Evolutionary conservation across 2,888 invertebrate species (phyloP), one percentile per base, ranked within the genome.

Genomic region (Apantesis nais): DNA sequence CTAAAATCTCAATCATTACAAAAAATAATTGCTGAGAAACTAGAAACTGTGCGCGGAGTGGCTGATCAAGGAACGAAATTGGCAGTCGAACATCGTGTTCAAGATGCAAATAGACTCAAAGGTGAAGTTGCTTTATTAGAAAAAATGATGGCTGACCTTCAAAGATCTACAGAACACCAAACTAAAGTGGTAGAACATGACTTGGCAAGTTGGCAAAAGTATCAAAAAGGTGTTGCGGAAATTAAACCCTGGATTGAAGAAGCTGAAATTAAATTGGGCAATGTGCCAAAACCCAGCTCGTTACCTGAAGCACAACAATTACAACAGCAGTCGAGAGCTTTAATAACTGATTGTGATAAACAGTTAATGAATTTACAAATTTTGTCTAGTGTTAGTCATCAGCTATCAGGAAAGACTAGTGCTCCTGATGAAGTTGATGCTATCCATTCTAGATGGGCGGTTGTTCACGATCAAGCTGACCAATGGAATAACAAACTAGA

Each of bases 161-260:
- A 98, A 87, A 95, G 97, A 9, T 97, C 96, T 62, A 97, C 98
- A 60, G 97, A 97, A 86, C 96, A 97, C 76, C 97, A 98, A 87
- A 97, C 97, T 19, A 96, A 97, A 81, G 96, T 97, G 4, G 97
- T 98, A 0, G 96, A 96, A 76, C 96, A 97, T 83, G 98, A 98
- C 87, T 94, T 98, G 64, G 96, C 96, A 55, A 97, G 97, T 78
- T 98, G 98, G 98, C 97, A 98, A 86, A 96, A 97, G 83, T 98
- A 98, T 90, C 98, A 98, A 90, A 96, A 96, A 62, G 97, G 96
- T 70, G 95, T 98, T 44, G 96, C 97, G 73, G 97, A 97, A 89
- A 96, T 99, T 67, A 97, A 97, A 87, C 98, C 98, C 0, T 98
- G 98, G 97, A 96, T 99, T 70, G 98, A 98, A 88, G 96, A 97